Conservation (phyloP, 2,888 invertebrate species). For the Tyria jacobaeae region DNA sequence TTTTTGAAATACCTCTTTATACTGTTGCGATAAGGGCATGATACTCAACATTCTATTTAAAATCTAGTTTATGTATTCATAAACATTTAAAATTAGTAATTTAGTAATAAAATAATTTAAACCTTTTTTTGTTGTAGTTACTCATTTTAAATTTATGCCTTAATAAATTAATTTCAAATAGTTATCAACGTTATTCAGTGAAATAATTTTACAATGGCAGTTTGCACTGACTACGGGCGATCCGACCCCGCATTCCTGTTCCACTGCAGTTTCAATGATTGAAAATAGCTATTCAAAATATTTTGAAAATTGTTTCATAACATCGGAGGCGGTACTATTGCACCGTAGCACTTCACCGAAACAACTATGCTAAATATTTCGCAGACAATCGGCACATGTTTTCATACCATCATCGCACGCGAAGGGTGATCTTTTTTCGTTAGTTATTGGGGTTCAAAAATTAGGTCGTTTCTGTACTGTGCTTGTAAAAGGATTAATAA, state of each 20-base stretch:
- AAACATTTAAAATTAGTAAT: background rate
- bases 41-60: background rate
- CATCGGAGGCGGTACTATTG: conserved; percentile 72
- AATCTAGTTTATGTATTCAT: background rate
- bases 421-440: conserved; percentile 10
- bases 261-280: conserved; percentile 83
- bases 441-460: background rate
- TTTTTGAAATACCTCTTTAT: background rate
- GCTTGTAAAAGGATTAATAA: background rate
- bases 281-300: conserved; percentile 86
- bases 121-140: no score
- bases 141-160: no score
- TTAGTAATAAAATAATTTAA: conserved; percentile 6
- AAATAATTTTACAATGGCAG: conserved; percentile 61
- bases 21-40: background rate
- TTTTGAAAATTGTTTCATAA: conserved; percentile 86
- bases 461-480: background rate
- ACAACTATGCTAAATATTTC: conserved; percentile 75
- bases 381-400: conserved; percentile 67
- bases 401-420: conserved; percentile 43
- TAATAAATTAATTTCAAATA: conserved; percentile 29
- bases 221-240: conserved; percentile 63
- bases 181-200: conserved; percentile 40
- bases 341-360: conserved; percentile 67
- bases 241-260: conserved; percentile 75